These are phyloP conservation scores for Timema podura DNA, from an alignment of 2,888 invertebrate genomes.

Conservation along the genomic window DNA sequence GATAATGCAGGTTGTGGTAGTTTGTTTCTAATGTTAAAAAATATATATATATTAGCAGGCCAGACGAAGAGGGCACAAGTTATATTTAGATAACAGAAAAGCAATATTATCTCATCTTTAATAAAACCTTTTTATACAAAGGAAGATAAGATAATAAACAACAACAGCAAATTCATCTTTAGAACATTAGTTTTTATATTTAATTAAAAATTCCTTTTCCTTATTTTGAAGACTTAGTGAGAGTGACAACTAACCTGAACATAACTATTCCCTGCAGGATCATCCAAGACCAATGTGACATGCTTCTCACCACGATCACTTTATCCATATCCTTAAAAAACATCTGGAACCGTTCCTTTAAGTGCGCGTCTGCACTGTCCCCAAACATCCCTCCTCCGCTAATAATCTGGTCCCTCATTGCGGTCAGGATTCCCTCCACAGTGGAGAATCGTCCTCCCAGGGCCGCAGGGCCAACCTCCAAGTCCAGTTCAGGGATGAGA, in stretches of 20 bases:
- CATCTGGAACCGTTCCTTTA: conserved; percentile 52
- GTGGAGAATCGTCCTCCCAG: conserved; percentile 93
- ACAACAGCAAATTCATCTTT: too few species aligned
- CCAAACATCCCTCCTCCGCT: conserved; percentile 65
- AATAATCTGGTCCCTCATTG: conserved; percentile 71
- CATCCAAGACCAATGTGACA: conserved; percentile 82
- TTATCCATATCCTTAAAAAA: conserved; percentile 66
- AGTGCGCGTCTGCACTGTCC: conserved; percentile 61
- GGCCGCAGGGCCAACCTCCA: conserved; percentile 80
- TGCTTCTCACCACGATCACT: conserved; percentile 58
- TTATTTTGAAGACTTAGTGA: neutral
- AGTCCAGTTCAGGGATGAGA: conserved; percentile 79
- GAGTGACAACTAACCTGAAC: conserved; percentile 56
- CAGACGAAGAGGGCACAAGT: too few species aligned
- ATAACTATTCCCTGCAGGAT: conserved; percentile 97
- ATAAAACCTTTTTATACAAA: neutral
- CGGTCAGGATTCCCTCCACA: conserved; percentile 80
- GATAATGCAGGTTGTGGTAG: too few species aligned
- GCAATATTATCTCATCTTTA: neutral
- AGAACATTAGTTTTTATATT: neutral
- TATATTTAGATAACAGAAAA: neutral
- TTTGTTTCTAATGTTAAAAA: too few species aligned
- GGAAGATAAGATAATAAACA: too few species aligned
- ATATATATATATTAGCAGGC: too few species aligned
- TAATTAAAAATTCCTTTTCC: neutral